Percentiles rank a stretch among this genome's conserved stretches.
These are phyloP conservation scores for Malthinus flaveolus DNA, from an alignment of 2,888 invertebrate genomes.

Conservation along the genomic window DNA sequence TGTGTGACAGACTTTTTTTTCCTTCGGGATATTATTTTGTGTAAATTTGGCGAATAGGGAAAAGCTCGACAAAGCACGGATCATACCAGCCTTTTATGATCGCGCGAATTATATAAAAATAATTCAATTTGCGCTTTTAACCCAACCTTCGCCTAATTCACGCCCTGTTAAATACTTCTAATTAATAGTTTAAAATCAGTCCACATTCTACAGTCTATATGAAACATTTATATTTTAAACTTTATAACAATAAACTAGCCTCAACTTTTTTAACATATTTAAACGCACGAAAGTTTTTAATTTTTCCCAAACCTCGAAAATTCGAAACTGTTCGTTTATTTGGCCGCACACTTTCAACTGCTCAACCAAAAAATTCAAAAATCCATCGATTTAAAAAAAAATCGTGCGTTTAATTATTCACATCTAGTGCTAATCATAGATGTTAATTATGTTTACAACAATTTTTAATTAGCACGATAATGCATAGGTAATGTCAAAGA, in stretches of 20 bases:
- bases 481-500: constrained; percentile 24
- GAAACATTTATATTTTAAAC: constrained; percentile 34
- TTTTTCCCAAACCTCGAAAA: too few relatives aligned
- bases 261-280: constrained; percentile 15
- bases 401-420: constrained; percentile 21
- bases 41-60: constrained; percentile 13
- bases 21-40: background rate
- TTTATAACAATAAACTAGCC: constrained; percentile 25
- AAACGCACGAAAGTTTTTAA: constrained; percentile 14
- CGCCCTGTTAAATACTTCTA: constrained; percentile 16
- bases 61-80: constrained; percentile 25
- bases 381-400: background rate
- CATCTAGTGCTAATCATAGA: constrained; percentile 21
- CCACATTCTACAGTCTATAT: constrained; percentile 39
- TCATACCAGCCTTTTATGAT: constrained; percentile 39
- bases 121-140: constrained; percentile 7
- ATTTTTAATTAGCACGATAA: constrained; percentile 25
- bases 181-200: constrained; percentile 36
- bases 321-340: too few relatives aligned
- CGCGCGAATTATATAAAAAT: constrained; percentile 23
- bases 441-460: constrained; percentile 21
- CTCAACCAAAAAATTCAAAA: too few relatives aligned
- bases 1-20: constrained; percentile 18
- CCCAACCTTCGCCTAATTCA: constrained; percentile 20
- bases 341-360: too few relatives aligned